phyloP scores from a whole-genome alignment of 2,888 invertebrate species.

The Amphipyra berbera region DNA sequence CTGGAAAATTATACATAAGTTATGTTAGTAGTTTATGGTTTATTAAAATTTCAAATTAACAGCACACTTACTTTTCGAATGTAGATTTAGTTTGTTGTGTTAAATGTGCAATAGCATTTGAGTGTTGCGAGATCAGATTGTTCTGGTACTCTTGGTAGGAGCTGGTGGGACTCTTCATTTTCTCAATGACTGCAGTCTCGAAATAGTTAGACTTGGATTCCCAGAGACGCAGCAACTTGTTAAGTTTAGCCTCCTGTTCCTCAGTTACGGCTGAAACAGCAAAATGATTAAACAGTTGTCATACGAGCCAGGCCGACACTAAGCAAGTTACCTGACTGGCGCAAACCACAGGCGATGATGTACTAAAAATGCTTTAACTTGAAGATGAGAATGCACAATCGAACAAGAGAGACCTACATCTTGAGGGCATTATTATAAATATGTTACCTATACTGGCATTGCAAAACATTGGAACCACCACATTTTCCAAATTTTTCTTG shows the following conservation, averaged over 20 bases:
- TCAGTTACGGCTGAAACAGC: constrained; percentile 93
- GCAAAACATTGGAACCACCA: constrained; percentile 99
- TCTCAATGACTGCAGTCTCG: constrained; percentile 94
- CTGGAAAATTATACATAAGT: constrained; percentile 75
- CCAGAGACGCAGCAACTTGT: constrained; percentile 98
- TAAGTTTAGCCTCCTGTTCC: constrained; percentile 97
- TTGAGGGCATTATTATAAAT: constrained; percentile 89
- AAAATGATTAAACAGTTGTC: constrained; percentile 83
- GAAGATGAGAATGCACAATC: constrained; percentile 84
- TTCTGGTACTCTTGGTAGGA: constrained; percentile 98
- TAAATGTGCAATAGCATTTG: constrained; percentile 93
- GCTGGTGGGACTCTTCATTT: constrained; percentile 95
- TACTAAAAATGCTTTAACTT: constrained; percentile 81
- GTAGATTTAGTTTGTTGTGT: constrained; percentile 95
- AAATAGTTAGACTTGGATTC: constrained; percentile 98
- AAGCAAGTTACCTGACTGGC: constrained; percentile 87
- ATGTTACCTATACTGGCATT: constrained; percentile 94
- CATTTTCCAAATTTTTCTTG: constrained; percentile 97
- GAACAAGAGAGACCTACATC: constrained; percentile 85
- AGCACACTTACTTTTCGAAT: constrained; percentile 92
- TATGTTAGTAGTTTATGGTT: constrained; percentile 20
- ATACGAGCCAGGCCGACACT: constrained; percentile 71
- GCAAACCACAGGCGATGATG: constrained; percentile 83
- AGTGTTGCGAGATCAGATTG: constrained; percentile 94
- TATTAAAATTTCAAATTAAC: constrained; percentile 30